Percentiles rank a stretch among this genome's conserved stretches.
phyloP scores from a whole-genome alignment of 2,113 vertebrate species.

The Neolamprologus longior region DNA sequence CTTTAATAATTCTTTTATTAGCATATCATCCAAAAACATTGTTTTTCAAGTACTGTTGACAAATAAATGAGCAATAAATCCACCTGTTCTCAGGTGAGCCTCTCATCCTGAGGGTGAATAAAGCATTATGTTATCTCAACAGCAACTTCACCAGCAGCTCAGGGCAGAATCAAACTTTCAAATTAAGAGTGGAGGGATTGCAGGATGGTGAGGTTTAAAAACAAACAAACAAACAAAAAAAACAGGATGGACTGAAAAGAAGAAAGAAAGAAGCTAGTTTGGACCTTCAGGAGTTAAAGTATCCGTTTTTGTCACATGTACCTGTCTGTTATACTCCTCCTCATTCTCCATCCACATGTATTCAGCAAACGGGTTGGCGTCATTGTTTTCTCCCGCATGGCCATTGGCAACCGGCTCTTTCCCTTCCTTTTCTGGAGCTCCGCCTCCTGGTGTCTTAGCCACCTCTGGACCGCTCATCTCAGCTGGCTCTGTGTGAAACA shows the following conservation, averaged over 20 bases:
- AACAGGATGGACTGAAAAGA: too few relatives aligned
- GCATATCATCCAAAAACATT: neutral
- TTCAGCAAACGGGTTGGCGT: conserved; percentile 88
- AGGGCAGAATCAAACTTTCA: neutral
- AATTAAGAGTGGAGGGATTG: neutral
- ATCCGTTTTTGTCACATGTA: neutral
- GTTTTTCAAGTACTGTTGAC: neutral
- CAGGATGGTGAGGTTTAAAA: neutral
- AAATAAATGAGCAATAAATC: neutral
- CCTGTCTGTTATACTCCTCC: conserved; percentile 94
- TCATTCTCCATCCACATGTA: conserved; percentile 99
- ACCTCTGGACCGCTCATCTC: conserved; percentile 91
- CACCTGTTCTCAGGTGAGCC: neutral
- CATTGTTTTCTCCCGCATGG: conserved; percentile 77
- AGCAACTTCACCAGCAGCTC: neutral
- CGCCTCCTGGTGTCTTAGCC: conserved; percentile 65
- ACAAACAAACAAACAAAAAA: fast-evolving
- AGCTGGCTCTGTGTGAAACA: conserved; percentile 64
- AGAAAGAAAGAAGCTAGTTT: fast-evolving
- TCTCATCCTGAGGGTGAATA: neutral
- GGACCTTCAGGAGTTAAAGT: neutral
- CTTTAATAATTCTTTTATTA: fast-evolving
- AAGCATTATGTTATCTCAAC: neutral
- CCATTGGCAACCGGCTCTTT: conserved; percentile 84
- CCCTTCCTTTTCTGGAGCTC: conserved; percentile 78